Base-by-base conservation (phyloP, 1,140 invertebrate species). In the Aricia agestis region DNA sequence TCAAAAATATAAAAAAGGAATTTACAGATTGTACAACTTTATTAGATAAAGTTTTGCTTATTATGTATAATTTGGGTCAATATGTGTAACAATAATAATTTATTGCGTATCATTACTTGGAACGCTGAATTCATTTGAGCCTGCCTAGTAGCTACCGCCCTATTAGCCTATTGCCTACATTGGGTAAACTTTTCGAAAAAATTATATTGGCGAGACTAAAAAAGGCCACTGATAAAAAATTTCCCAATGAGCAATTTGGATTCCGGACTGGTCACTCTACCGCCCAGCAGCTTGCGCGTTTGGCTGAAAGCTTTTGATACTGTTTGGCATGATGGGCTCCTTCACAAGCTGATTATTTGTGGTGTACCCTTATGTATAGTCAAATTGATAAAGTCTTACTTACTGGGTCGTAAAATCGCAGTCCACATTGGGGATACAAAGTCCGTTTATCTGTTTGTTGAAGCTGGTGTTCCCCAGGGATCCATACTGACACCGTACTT, bases 281-380 rank as follows among this genome's bases (percentile, higher is more conserved):
- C 1, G 41, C 63, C 17, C 72, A 77, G 41, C 76, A 77, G 32
- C 65, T 77, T 13, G 59, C 72, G 10, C 67, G 73, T 66, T 72
- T 77, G 10, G 15, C 68, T 18, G 73, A 77, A 74, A 63, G 76
- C 73, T 6, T 77, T 77, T 69, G 72, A 74, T 17, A 71, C 73
- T 5, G 76, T 84, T 6, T 85, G 82, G 82, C 77, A 78, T 15
- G n/a, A n/a, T n/a, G n/a, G n/a, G n/a, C n/a, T n/a, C n/a, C n/a
- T n/a, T n/a, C n/a, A n/a, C n/a, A n/a, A 85, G 76, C 52, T 85
- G 4, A 68, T 74, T 18, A 2, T n/a, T 6, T 17, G 17, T 58
- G 17, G 17, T 6, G 57, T 58, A 15, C n/a, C n/a, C 6, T 6
- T 58, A 17, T 17, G 6, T 6, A 13, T 58, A 1, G 57, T n/a